Evolutionary conservation across 2,888 invertebrate species (phyloP).

Genomic region (Geotrupes spiniger): DNA sequence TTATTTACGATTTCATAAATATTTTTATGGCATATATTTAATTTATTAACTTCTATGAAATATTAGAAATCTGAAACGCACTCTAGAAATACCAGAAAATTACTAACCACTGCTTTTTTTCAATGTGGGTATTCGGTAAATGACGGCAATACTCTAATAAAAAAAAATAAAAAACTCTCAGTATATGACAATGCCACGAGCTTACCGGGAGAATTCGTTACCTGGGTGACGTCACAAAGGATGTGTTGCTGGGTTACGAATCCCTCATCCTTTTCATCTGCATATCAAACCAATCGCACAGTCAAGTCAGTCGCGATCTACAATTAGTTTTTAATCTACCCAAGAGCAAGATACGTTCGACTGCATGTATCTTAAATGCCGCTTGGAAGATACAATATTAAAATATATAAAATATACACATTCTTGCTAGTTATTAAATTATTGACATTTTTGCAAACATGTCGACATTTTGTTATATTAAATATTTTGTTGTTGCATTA

Average conservation of each 20-base stretch:
- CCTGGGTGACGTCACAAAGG: slow-evolving; percentile 51
- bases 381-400: slow-evolving; percentile 29
- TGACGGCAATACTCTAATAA: slow-evolving; percentile 4
- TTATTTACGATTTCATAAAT: too few species aligned
- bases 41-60: too few species aligned
- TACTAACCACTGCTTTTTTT: too few species aligned
- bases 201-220: slow-evolving; percentile 40
- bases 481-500: slow-evolving; percentile 1
- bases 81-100: too few species aligned
- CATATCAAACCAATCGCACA: slow-evolving; percentile 46
- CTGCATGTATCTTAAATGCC: slow-evolving; percentile 37
- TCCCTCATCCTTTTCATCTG: slow-evolving; percentile 44
- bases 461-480: neutral
- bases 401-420: slow-evolving; percentile 29
- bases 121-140: slow-evolving; percentile 1
- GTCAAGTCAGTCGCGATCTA: slow-evolving; percentile 31
- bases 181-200: slow-evolving; percentile 25
- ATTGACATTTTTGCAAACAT: slow-evolving; percentile 38
- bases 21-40: too few species aligned
- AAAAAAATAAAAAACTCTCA: neutral
- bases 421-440: slow-evolving; percentile 46
- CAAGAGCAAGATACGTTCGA: slow-evolving; percentile 27
- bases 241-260: slow-evolving; percentile 49
- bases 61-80: too few species aligned
- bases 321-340: slow-evolving; percentile 38